Evolutionary conservation across 53 echinoderm and acorn worm genomes (phyloP).

Genomic region (Holothuria leucospilota): DNA sequence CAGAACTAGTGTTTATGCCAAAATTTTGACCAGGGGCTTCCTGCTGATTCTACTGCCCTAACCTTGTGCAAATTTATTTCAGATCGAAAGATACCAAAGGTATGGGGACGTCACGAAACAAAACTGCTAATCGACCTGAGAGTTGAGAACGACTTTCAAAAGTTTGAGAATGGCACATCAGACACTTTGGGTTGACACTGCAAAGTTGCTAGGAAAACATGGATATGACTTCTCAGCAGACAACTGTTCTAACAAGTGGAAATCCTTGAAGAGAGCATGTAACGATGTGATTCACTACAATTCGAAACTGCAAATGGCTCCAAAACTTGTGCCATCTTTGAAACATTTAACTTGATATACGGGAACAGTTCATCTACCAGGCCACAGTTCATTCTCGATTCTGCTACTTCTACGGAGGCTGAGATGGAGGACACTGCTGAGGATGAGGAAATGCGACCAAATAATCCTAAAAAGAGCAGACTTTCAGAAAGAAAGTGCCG

Average conservation of each 20-base stretch:
- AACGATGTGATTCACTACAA: not conserved
- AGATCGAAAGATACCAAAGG: conserved; percentile 33
- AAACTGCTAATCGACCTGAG: conserved; percentile 18
- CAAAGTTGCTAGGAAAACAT: not conserved
- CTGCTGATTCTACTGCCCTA: too few species aligned
- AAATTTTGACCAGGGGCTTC: not conserved
- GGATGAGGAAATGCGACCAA: not conserved
- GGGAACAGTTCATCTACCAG: conserved; percentile 1
- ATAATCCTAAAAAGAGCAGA: not conserved
- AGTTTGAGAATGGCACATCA: not conserved
- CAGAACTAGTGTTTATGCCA: too few species aligned
- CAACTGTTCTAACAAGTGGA: conserved; percentile 31
- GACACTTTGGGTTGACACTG: conserved; percentile 15
- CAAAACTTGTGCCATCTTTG: conserved; percentile 15
- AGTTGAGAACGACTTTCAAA: conserved; percentile 1
- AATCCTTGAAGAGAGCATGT: conserved; percentile 21
- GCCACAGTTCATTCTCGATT: conserved; percentile 6
- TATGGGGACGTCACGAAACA: conserved; percentile 2
- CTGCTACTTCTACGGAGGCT: not conserved
- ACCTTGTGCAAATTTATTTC: not conserved
- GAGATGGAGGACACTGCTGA: not conserved
- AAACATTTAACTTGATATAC: conserved; percentile 4
- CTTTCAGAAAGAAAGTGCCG: not conserved
- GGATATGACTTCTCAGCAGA: conserved; percentile 12
- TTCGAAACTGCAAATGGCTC: conserved; percentile 11